phyloP scores from a whole-genome alignment of 2,797 vertebrate species.

The Anolis apletophallus region DNA sequence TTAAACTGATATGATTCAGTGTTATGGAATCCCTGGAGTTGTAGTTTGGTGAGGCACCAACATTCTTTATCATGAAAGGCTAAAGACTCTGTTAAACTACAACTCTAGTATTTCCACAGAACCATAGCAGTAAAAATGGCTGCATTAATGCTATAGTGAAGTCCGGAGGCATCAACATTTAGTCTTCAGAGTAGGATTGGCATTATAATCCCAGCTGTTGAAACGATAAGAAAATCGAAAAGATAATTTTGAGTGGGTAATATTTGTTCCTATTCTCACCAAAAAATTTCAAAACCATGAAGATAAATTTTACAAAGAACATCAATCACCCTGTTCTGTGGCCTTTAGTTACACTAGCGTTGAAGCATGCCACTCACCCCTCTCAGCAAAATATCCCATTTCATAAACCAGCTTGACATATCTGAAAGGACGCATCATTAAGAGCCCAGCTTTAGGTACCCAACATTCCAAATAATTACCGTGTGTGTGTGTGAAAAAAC shows the following conservation, averaged over 20 bases:
- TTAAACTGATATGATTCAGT: no score
- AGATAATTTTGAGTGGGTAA: constrained; percentile 38
- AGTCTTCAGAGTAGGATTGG: constrained; percentile 69
- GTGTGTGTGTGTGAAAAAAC: no score
- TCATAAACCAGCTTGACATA: constrained; percentile 81
- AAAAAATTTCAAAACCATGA: constrained; percentile 63
- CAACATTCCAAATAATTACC: constrained; percentile 85
- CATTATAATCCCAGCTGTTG: constrained; percentile 81
- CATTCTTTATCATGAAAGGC: no score
- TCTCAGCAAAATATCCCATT: constrained; percentile 82
- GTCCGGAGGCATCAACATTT: constrained; percentile 72
- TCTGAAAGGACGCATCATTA: constrained; percentile 79
- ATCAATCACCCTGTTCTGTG: constrained; percentile 56
- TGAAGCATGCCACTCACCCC: constrained; percentile 78
- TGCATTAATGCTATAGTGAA: constrained; percentile 34
- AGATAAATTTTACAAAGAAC: constrained; percentile 72
- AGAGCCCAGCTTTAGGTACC: constrained; percentile 81
- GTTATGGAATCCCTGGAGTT: no score
- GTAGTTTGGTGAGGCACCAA: no score
- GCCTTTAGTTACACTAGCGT: constrained; percentile 75
- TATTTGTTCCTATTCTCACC: constrained; percentile 46
- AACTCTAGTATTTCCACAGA: no score
- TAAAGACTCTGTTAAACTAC: no score
- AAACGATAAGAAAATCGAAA: constrained; percentile 18
- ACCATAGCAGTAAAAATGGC: no score